Conservation (phyloP, 2,888 invertebrate species). For the Ichneumoninae sp. region DNA sequence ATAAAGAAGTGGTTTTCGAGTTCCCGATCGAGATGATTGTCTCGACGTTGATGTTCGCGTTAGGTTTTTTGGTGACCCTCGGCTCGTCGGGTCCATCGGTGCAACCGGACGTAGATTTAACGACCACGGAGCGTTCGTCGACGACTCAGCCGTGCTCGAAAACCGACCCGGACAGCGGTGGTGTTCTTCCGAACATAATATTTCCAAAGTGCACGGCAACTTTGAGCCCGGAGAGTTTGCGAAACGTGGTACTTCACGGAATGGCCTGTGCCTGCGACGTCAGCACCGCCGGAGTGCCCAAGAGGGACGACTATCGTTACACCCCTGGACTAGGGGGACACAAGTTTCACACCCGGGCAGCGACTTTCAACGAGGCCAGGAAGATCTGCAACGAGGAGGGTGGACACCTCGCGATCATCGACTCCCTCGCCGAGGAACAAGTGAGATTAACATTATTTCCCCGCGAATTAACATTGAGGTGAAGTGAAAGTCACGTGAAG, state of each 20-base stretch:
- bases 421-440: constrained; percentile 70
- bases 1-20: background rate
- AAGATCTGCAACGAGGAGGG: constrained; percentile 80
- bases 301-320: constrained; percentile 78
- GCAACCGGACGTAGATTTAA: background rate
- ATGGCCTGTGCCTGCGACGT: constrained; percentile 78
- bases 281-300: constrained; percentile 63
- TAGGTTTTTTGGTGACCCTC: background rate
- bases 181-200: constrained; percentile 66
- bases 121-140: background rate
- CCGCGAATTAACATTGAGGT: background rate
- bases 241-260: constrained; percentile 72
- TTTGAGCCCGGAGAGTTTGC: constrained; percentile 57
- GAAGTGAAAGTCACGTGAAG: too few relatives aligned
- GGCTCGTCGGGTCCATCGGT: constrained; percentile 3
- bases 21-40: constrained; percentile 1
- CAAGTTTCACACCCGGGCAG: constrained; percentile 78
- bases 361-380: constrained; percentile 78
- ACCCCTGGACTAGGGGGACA: constrained; percentile 77
- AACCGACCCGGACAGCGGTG: constrained; percentile 36
- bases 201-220: constrained; percentile 68
- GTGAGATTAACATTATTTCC: constrained; percentile 59
- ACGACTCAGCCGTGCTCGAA: constrained; percentile 57
- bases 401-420: constrained; percentile 76
- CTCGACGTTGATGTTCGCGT: constrained; percentile 6